A percentile compares a stretch with the other conserved stretches of the same genome.
phyloP scores from a whole-genome alignment of 2,113 vertebrate species.

The Hippopotamus amphibius region DNA sequence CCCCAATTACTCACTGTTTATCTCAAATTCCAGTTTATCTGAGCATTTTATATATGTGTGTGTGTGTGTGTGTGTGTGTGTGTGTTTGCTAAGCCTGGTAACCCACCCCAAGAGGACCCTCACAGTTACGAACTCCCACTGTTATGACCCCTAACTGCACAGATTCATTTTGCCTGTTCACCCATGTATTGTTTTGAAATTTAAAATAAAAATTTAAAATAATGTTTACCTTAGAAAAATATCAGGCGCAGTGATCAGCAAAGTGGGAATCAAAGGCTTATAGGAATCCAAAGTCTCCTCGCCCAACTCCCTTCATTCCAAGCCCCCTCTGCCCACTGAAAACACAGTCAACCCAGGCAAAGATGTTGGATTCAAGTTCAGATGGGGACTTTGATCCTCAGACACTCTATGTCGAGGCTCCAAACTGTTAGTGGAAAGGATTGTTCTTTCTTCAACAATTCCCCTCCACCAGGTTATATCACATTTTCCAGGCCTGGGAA shows the following conservation, averaged over 20 bases:
- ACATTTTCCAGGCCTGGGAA: background rate
- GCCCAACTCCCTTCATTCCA: background rate
- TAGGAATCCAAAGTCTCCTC: background rate
- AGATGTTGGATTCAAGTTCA: background rate
- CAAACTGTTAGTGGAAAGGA: background rate
- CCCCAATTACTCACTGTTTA: background rate
- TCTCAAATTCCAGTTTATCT: background rate
- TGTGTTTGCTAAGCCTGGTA: background rate
- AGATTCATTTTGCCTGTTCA: background rate
- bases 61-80: background rate
- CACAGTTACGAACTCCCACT: background rate
- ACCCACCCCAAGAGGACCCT: background rate
- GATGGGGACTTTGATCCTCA: fast-evolving
- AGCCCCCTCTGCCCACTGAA: background rate
- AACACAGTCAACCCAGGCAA: background rate
- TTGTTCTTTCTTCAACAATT: background rate
- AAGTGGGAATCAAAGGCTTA: background rate
- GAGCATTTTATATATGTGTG: background rate
- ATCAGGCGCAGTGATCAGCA: background rate
- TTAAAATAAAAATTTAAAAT: too few relatives aligned
- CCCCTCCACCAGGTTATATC: background rate
- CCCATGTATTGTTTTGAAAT: background rate
- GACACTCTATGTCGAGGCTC: background rate
- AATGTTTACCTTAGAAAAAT: background rate
- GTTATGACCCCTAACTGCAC: background rate